Evolutionary conservation across 2,888 invertebrate species (phyloP).

Genomic region (Keiferia lycopersicella): DNA sequence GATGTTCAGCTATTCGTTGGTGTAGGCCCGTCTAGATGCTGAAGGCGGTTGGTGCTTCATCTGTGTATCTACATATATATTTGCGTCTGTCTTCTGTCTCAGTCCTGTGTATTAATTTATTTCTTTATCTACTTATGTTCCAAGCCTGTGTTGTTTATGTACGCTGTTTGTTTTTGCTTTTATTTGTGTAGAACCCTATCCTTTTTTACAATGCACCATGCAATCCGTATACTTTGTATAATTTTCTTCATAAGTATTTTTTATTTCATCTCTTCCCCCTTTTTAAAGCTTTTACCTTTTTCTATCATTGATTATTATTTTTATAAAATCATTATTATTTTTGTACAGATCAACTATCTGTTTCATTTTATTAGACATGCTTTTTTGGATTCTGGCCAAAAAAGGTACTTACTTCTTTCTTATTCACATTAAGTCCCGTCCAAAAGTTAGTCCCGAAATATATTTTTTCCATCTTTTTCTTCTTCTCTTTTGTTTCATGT

Average conservation of each 20-base stretch:
- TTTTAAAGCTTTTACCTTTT: too few relatives aligned
- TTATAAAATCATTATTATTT: too few relatives aligned
- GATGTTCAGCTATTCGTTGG: constrained; percentile 54
- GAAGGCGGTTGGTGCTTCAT: constrained; percentile 79
- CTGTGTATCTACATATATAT: constrained; percentile 64
- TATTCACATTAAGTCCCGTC: too few relatives aligned
- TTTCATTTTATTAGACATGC: too few relatives aligned
- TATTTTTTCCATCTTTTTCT: too few relatives aligned
- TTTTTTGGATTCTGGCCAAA: too few relatives aligned
- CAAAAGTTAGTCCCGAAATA: not conserved
- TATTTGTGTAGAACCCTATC: constrained; percentile 19
- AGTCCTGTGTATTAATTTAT: constrained; percentile 64
- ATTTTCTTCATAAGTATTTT: not conserved
- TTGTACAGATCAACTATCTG: too few relatives aligned
- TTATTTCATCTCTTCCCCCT: too few relatives aligned
- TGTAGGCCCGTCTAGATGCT: constrained; percentile 64
- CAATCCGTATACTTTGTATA: not conserved
- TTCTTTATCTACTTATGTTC: constrained; percentile 59
- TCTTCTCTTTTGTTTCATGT: too few relatives aligned
- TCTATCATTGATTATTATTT: too few relatives aligned
- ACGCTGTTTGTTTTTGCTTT: constrained; percentile 46
- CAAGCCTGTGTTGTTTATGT: constrained; percentile 70
- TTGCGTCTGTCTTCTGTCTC: constrained; percentile 54
- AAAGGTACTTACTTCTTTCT: too few relatives aligned
- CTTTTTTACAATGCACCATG: not conserved